Evolutionary conservation across 2,888 invertebrate genomes (phyloP), one percentile per base, ranked within the genome.

Genomic region (Cephonodes hylas): DNA sequence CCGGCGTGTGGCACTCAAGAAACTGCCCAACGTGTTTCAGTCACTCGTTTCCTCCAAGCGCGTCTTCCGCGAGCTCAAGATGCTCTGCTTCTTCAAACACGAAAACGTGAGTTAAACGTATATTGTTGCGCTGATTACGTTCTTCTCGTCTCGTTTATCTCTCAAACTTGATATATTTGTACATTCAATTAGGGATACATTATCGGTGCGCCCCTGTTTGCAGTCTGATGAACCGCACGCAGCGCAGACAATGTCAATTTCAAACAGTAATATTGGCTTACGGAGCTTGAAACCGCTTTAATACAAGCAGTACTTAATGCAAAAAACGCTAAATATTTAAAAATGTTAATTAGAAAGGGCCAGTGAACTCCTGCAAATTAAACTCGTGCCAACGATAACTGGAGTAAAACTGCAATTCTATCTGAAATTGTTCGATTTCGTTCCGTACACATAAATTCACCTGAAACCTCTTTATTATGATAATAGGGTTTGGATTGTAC

Each of bases 1-100:
- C 76, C 96, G 98, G 86, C 95, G 99, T 84, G 99, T 99, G 80
- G 99, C 99, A 74, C 95, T 99, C 80, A 99, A 99, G 94, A 99
- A 99, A 94, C 96, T 99, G 95, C 99, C 99, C 76, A 99, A 99
- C 94, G 99, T 99, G 91, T 99, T 99, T 95, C 99, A 99, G 93
- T 99, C 99, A 85, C 95, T 99, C 87, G 98, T 99, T 82, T 99
- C 99, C 81, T 98, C 99, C 88, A 99, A 99, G 89, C 95, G 99
- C 81, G 99, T 99, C 79, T 99, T 99, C 94, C 95, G 99, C 76
- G 99, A 99, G 93, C 95, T 99, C 84, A 97, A 98, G 93, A 99
- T 99, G 99, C 95, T 99, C 73, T 98, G 98, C 92, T 99, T 98
- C 93, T 99, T 99, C 95, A 98, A 99, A 94, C 99, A 99, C 93